phyloP scores from a whole-genome alignment of 2,888 invertebrate genomes.

The Halocaridina rubra region DNA sequence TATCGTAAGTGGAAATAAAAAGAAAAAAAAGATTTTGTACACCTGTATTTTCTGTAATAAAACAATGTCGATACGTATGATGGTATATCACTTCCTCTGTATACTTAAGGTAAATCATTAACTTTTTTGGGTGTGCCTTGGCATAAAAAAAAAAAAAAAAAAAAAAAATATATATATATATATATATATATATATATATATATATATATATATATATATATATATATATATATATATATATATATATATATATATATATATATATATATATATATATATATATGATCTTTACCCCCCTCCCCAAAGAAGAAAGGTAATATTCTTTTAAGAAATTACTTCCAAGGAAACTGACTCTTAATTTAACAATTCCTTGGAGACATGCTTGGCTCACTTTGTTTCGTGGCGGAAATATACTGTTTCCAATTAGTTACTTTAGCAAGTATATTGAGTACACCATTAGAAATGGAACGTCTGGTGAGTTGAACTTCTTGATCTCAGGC shows the following conservation, averaged over 20 bases:
- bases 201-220: slow-evolving; percentile 11
- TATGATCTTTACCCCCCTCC: too few species aligned
- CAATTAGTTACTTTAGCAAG: too few species aligned
- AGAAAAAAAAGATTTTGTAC: too few species aligned
- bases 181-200: slow-evolving; percentile 1
- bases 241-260: not conserved
- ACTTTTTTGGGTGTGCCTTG: not conserved
- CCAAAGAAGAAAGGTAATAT: too few species aligned
- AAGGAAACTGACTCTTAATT: too few species aligned
- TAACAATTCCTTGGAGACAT: too few species aligned
- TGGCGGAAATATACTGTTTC: too few species aligned
- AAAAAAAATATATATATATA: not conserved
- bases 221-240: not conserved
- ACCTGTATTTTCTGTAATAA: not conserved
- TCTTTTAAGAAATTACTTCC: too few species aligned
- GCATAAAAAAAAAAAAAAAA: not conserved
- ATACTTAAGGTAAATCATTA: not conserved
- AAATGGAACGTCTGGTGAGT: not conserved
- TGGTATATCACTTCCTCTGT: too few species aligned
- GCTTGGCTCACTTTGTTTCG: too few species aligned
- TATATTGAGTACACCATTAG: not conserved
- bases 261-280: not conserved
- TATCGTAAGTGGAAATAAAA: too few species aligned
- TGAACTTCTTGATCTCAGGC: not conserved
- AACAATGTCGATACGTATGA: not conserved